Base-by-base conservation (phyloP, 2,797 vertebrate species). In the Arremon aurantiirostris region DNA sequence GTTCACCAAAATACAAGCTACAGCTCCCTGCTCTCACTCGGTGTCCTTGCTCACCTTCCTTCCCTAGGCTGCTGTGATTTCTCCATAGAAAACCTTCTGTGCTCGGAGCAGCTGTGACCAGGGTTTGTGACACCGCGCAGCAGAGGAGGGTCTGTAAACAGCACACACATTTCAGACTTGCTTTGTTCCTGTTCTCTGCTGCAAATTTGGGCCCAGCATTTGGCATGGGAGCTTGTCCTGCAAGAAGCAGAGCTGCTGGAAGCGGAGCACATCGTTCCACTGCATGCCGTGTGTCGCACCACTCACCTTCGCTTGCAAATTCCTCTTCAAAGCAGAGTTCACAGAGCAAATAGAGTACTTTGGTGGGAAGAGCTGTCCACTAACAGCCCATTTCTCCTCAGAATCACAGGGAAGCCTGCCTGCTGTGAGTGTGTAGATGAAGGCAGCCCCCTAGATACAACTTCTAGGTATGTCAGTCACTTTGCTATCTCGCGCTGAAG, bases 1-100 rank as follows among this genome's bases (percentile, higher is more conserved):
- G 94, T 93, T 95, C 94, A 96, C 94, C 91, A 93, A 97, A 97
- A 95, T 79, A 91, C 92, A 96, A 95, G 93, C 91, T 93, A 49
- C 89, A 61, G 77, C 89, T 95, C 79, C 75, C 75, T 59, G 75
- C 80, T 80, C 85, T 90, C 39, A 0, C 82, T 93, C 44, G 0
- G 32, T 0, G 1, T 77, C 90, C 83, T 91, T 66, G 72, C 95
- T 96, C 95, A 94, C 97, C 96, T 96, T 96, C 80, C 60, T 95
- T 94, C 82, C 65, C 80, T 77, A n/a, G 32, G 66, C 68, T 5
- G 9, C 82, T 3, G 2, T 4, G 0, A 32, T 71, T 92, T 77
- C 83, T 90, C 35, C 30, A 3, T 11, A 57, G 88, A 86, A 95
- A 96, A 53, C 22, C 5, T 41, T 68, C 73, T 28, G 39, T 42